Conservation (phyloP, 2,888 invertebrate genomes). For the Lobophora halterata region DNA sequence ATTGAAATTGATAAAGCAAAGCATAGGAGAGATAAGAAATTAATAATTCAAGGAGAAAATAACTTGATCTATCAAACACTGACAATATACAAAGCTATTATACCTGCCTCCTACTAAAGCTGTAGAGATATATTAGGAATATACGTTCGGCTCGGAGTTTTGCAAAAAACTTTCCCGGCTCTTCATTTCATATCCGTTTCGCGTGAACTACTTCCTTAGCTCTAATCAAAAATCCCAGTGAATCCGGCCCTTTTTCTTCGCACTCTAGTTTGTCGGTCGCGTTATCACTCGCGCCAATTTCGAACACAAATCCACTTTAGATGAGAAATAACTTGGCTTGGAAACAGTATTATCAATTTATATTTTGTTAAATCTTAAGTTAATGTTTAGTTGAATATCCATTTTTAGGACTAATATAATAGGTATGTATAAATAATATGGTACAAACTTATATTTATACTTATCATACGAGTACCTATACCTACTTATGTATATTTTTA, state of each 20-base stretch:
- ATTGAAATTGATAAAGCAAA: constrained; percentile 4
- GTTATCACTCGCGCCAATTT: constrained; percentile 31
- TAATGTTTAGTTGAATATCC: no score
- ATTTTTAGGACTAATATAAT: no score
- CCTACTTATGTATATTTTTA: no score
- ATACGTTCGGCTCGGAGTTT: constrained; percentile 6
- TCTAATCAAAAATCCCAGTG: constrained; percentile 30
- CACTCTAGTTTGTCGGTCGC: constrained; percentile 23
- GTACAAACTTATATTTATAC: no score
- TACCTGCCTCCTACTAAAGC: no score
- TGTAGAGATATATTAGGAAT: no score
- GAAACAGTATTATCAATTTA: constrained; percentile 31
- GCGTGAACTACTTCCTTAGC: constrained; percentile 40
- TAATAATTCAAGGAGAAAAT: no score
- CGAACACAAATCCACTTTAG: constrained; percentile 30
- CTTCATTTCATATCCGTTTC: constrained; percentile 43
- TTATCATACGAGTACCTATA: no score
- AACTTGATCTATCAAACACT: no score
- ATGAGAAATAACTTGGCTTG: constrained; percentile 30
- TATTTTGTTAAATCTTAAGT: constrained; percentile 20
- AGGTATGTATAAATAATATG: no score
- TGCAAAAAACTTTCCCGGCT: constrained; percentile 30
- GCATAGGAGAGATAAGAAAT: no score
- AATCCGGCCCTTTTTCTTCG: constrained; percentile 23
- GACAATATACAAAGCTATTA: no score